Evolutionary conservation across 2,888 invertebrate genomes (phyloP).

Genomic region (Polyommatus iphigenia): DNA sequence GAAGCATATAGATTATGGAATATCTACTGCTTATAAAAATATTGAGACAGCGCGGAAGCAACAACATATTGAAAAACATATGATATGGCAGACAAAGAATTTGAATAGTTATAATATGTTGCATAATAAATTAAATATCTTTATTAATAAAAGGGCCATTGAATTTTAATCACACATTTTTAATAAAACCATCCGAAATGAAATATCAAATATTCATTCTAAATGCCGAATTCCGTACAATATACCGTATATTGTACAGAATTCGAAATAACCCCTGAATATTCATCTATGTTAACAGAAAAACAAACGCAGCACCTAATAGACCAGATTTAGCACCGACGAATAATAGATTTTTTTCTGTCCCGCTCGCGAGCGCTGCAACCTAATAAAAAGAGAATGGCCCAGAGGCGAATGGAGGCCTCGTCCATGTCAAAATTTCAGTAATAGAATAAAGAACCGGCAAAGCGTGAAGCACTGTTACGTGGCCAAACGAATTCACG

Average conservation of each 20-base stretch:
- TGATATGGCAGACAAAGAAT: too few species aligned
- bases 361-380: conserved; percentile 4
- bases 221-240: neutral
- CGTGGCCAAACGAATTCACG: neutral
- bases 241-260: neutral
- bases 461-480: conserved; percentile 10
- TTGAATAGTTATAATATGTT: too few species aligned
- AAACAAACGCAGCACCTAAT: conserved; percentile 26
- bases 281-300: conserved; percentile 20
- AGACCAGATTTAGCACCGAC: conserved; percentile 16
- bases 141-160: neutral
- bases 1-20: too few species aligned
- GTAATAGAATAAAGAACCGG: conserved; percentile 29
- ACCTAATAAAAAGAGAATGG: conserved; percentile 18
- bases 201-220: conserved; percentile 3
- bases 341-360: conserved; percentile 24
- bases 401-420: conserved; percentile 19
- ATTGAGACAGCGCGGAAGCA: too few species aligned
- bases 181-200: neutral
- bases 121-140: too few species aligned
- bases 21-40: too few species aligned
- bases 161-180: neutral
- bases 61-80: too few species aligned
- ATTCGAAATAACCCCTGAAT: conserved; percentile 14
- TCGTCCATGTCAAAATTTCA: conserved; percentile 16